Evolutionary conservation across 2,113 vertebrate species (phyloP).

Genomic region (Odontesthes bonariensis): DNA sequence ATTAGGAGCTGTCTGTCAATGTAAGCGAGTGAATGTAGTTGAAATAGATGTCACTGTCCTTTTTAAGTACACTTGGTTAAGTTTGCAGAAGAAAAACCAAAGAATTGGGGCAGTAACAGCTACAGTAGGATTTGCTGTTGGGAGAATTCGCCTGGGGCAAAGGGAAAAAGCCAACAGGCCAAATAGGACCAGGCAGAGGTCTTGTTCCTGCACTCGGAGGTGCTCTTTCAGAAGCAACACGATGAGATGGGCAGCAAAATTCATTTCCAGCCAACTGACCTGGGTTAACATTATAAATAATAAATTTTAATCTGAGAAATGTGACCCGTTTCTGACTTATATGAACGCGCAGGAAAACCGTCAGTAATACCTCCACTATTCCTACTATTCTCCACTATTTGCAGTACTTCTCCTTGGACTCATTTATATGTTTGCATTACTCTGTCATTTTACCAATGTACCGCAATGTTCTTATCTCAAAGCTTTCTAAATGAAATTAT

Average conservation of each 20-base stretch:
- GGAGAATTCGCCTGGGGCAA: slow-evolving; percentile 19
- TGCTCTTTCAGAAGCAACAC: slow-evolving; percentile 34
- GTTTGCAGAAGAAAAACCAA: slow-evolving; percentile 23
- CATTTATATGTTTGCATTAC: too few species aligned
- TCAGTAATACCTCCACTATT: too few species aligned
- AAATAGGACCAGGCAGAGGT: slow-evolving; percentile 57
- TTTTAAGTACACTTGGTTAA: slow-evolving; percentile 27
- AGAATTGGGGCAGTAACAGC: slow-evolving; percentile 31
- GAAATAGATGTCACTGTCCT: slow-evolving; percentile 10
- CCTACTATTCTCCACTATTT: too few species aligned
- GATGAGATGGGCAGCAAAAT: slow-evolving; percentile 23
- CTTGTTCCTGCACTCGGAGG: slow-evolving; percentile 40
- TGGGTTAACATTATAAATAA: too few species aligned
- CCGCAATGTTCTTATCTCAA: too few species aligned
- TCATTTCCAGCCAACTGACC: too few species aligned
- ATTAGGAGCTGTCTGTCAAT: neutral
- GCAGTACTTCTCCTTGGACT: too few species aligned
- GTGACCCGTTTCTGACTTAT: too few species aligned
- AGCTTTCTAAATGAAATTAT: too few species aligned
- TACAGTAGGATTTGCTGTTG: slow-evolving; percentile 4
- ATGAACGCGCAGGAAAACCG: too few species aligned
- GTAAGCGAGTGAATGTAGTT: neutral
- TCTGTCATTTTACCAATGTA: too few species aligned
- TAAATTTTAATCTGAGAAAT: too few species aligned
- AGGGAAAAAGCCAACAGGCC: slow-evolving; percentile 37